Base-by-base conservation (phyloP, 92 coral and sea anemone species). In the Actinostola sp. region DNA sequence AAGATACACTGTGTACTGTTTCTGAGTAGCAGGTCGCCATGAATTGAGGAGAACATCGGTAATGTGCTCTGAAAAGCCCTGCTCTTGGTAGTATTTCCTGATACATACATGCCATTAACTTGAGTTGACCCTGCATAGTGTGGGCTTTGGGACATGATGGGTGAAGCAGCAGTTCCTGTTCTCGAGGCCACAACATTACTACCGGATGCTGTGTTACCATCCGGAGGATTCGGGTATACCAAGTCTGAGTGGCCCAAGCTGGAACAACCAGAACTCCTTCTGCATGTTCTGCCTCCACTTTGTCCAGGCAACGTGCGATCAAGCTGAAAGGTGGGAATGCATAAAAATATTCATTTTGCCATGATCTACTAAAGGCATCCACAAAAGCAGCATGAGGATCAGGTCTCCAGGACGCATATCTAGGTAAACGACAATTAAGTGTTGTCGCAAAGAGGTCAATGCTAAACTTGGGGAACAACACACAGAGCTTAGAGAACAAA, bases 31-130 rank as follows among this genome's bases (percentile, higher is more conserved):
- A 41, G 60, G 0, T 74, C 82, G 46, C 86, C 87, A 82, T 67
- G 87, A 66, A 38, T 57, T 77, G 61, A 82, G 70, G 82, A 82
- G 82, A 14, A 82, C 77, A 28, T 50, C 27, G 82, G 87, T 60
- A 81, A 82, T 34, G 63, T 75, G 76, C 17, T 66, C 82, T 41
- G 76, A 35, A 67, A 51, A 44, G 71, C 78, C 78, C 52, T 79
- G 63, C 51, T 61, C 63, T 70, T 34, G 52, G 52, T 43, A 82
- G 16, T 66, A 64, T 75, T 60, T 19, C 87, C 77, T 32, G 87
- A 82, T 42, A 81, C 5, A 30, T 74, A 64, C 86, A 81, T 0
- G 57, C 81, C 74, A 81, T 81, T 60, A 81, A 36, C 52, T 51
- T 75, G 13, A 82, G 72, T 41, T 75, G 66, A 14, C 57, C 72